Conservation (phyloP, 2,113 vertebrate genomes). For the Octodon degus region DNA sequence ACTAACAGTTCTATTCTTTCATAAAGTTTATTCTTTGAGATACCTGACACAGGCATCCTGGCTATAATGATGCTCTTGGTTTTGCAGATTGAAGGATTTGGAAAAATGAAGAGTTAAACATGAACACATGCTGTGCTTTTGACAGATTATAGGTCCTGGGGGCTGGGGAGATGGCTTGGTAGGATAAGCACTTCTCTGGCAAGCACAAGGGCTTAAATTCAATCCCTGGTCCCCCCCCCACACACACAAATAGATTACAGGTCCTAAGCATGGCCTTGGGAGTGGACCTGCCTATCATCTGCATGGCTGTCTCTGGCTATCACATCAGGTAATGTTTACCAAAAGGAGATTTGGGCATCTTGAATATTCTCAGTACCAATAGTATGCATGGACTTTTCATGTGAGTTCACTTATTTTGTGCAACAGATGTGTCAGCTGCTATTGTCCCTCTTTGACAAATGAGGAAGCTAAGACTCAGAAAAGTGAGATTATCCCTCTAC, state of each 20-base stretch:
- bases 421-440: background rate
- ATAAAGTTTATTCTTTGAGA: background rate
- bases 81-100: background rate
- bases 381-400: background rate
- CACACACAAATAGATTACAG: background rate
- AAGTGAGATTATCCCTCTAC: background rate
- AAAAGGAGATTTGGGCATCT: background rate
- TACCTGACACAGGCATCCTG: background rate
- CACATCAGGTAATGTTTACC: background rate
- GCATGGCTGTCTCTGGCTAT: background rate
- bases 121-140: background rate
- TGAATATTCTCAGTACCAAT: background rate
- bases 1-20: background rate
- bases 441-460: background rate
- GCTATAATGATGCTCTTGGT: background rate
- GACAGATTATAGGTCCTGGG: background rate
- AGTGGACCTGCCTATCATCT: background rate
- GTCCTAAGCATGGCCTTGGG: background rate
- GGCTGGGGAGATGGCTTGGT: too few relatives aligned
- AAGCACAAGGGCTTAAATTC: too few relatives aligned
- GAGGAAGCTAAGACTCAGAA: background rate
- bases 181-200: too few relatives aligned
- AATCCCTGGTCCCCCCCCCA: too few relatives aligned
- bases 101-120: background rate
- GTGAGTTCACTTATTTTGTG: too few relatives aligned